A percentile compares a stretch with the other conserved stretches of the same genome.
phyloP scores from a whole-genome alignment of 2,797 vertebrate genomes.

The Decapterus maruadsi region DNA sequence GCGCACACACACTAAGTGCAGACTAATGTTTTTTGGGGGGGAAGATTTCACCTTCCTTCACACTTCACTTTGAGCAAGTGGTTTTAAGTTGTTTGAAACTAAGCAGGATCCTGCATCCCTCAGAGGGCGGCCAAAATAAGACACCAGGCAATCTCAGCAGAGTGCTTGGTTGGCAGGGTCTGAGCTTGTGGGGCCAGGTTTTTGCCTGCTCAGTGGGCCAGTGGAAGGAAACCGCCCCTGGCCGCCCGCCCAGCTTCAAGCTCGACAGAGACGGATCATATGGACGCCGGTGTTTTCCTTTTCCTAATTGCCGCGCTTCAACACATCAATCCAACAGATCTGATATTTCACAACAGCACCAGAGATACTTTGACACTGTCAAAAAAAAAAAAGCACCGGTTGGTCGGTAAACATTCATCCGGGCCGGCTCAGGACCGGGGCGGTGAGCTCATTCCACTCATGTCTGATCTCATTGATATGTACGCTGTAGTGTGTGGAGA shows the following conservation, averaged over 20 bases:
- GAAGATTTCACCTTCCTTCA: slow-evolving; percentile 46
- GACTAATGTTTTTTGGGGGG: slow-evolving; percentile 68
- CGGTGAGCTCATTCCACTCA: background rate
- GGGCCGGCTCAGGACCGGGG: background rate
- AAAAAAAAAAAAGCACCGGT: slow-evolving; percentile 11
- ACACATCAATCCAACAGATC: slow-evolving; percentile 60
- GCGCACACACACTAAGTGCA: too few species aligned
- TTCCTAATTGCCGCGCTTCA: slow-evolving; percentile 62
- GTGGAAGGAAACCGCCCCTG: slow-evolving; percentile 71
- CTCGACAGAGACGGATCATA: slow-evolving; percentile 78
- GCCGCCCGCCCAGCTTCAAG: slow-evolving; percentile 70
- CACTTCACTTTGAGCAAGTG: slow-evolving; percentile 47
- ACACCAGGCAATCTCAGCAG: slow-evolving; percentile 66
- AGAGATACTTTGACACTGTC: slow-evolving; percentile 16
- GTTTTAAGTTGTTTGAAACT: slow-evolving; percentile 53
- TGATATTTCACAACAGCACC: slow-evolving; percentile 46
- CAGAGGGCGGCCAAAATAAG: slow-evolving; percentile 60
- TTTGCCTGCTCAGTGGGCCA: slow-evolving; percentile 63
- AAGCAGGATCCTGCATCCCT: slow-evolving; percentile 51
- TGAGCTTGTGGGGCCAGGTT: slow-evolving; percentile 55
- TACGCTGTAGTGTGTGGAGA: background rate
- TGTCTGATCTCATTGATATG: background rate
- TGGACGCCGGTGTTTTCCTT: slow-evolving; percentile 66
- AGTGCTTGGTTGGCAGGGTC: slow-evolving; percentile 64
- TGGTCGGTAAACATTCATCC: slow-evolving; percentile 2